phyloP scores from a whole-genome alignment of 2,888 invertebrate species.

The Choristoneura rosaceana region DNA sequence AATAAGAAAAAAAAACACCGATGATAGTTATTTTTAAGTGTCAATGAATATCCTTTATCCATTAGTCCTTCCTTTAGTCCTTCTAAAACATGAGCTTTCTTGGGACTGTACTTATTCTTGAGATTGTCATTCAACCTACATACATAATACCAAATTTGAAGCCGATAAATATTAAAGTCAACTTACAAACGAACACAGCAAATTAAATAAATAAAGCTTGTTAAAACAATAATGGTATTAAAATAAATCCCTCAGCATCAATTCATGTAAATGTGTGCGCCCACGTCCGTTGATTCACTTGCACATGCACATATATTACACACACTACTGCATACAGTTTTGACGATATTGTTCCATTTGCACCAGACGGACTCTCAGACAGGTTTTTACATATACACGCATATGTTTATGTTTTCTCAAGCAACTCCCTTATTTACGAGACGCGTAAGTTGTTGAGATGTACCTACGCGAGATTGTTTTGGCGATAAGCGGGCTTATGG shows the following conservation, averaged over 20 bases:
- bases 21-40: too few species aligned
- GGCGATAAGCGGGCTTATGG: slow-evolving; percentile 12
- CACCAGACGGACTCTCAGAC: slow-evolving; percentile 38
- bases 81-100: too few species aligned
- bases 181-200: too few species aligned
- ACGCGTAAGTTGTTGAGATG: slow-evolving; percentile 13
- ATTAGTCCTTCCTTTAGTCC: too few species aligned
- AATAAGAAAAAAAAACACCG: too few species aligned
- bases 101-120: too few species aligned
- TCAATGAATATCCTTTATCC: too few species aligned
- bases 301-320: slow-evolving; percentile 7
- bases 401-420: slow-evolving; percentile 19
- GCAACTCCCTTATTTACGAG: slow-evolving; percentile 28
- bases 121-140: too few species aligned
- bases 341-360: slow-evolving; percentile 23
- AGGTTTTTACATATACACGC: slow-evolving; percentile 26
- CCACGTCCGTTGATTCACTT: slow-evolving; percentile 8
- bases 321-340: slow-evolving; percentile 7
- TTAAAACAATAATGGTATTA: neutral
- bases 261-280: slow-evolving; percentile 14
- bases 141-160: too few species aligned
- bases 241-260: neutral
- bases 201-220: too few species aligned
- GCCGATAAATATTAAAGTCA: too few species aligned
- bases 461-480: slow-evolving; percentile 17